phyloP scores from a whole-genome alignment of 2,888 invertebrate genomes.

The Lithophane leautieri region DNA sequence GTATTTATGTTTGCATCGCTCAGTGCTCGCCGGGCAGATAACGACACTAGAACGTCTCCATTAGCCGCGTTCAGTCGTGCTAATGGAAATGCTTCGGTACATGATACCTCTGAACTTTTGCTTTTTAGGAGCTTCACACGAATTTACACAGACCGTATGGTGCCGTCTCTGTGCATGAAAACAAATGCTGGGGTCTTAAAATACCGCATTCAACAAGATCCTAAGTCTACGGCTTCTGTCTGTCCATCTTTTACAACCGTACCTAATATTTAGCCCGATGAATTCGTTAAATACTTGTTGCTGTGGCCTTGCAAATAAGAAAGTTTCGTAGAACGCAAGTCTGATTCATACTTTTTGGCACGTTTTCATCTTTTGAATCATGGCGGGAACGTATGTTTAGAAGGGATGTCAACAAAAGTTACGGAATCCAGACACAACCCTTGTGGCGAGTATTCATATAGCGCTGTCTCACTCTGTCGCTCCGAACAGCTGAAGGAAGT shows the following conservation, averaged over 20 bases:
- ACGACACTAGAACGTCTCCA: neutral
- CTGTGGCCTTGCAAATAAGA: neutral
- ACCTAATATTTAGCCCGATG: neutral
- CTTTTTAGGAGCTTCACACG: neutral
- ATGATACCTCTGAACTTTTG: neutral
- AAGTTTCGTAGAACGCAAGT: neutral
- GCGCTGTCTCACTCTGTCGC: conserved; percentile 6
- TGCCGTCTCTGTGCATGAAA: too few relatives aligned
- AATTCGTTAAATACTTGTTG: neutral
- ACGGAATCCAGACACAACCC: neutral
- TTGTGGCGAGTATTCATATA: neutral
- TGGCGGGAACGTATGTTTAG: neutral
- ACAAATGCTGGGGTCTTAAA: neutral
- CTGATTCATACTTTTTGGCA: neutral
- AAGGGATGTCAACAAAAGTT: conserved; percentile 8
- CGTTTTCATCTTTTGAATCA: neutral
- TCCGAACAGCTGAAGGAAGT: conserved; percentile 8
- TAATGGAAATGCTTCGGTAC: neutral
- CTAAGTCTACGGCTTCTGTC: too few relatives aligned
- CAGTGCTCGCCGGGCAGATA: neutral
- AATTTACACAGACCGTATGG: neutral
- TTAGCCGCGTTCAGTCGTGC: neutral
- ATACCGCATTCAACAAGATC: neutral
- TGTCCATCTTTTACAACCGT: neutral
- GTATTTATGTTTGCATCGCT: neutral